Evolutionary conservation across 2,888 invertebrate genomes (phyloP).

Genomic region (Drosophila paranaensis): DNA sequence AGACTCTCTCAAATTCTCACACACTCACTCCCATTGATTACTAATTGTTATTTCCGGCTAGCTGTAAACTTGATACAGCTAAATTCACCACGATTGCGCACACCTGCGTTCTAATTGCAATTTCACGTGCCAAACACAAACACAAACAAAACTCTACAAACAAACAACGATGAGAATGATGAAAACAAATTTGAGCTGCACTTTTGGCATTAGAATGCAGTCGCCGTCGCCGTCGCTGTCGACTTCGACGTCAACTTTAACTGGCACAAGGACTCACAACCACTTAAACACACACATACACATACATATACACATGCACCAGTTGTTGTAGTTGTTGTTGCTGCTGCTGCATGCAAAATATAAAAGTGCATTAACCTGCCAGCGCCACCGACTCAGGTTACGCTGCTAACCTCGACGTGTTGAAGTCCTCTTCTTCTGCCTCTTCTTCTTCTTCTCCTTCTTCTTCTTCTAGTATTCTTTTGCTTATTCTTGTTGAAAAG

Average conservation of each 20-base stretch:
- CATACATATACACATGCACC: constrained; percentile 55
- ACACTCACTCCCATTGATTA: not conserved
- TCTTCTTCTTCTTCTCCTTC: not conserved
- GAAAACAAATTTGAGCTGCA: constrained; percentile 23
- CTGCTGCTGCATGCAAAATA: constrained; percentile 51
- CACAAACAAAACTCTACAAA: not conserved
- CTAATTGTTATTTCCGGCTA: constrained; percentile 8
- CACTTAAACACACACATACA: constrained; percentile 66
- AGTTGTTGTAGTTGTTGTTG: constrained; percentile 4
- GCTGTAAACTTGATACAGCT: not conserved
- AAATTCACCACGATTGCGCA: not conserved
- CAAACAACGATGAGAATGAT: constrained; percentile 2
- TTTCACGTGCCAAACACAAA: not conserved
- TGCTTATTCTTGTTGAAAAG: constrained; percentile 45
- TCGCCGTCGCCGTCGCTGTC: constrained; percentile 2
- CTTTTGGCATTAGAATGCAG: constrained; percentile 47
- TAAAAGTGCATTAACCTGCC: constrained; percentile 74
- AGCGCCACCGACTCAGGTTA: constrained; percentile 64
- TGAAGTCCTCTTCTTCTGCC: constrained; percentile 17
- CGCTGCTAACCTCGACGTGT: constrained; percentile 48
- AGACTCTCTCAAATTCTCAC: too few relatives aligned
- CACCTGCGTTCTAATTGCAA: constrained; percentile 7
- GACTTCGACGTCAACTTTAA: constrained; percentile 25
- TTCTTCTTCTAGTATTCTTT: constrained; percentile 27
- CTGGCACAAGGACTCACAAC: constrained; percentile 67